These are phyloP conservation scores for Acanthochromis polyacanthus DNA, from an alignment of 2,113 vertebrate genomes.

Conservation along the genomic window DNA sequence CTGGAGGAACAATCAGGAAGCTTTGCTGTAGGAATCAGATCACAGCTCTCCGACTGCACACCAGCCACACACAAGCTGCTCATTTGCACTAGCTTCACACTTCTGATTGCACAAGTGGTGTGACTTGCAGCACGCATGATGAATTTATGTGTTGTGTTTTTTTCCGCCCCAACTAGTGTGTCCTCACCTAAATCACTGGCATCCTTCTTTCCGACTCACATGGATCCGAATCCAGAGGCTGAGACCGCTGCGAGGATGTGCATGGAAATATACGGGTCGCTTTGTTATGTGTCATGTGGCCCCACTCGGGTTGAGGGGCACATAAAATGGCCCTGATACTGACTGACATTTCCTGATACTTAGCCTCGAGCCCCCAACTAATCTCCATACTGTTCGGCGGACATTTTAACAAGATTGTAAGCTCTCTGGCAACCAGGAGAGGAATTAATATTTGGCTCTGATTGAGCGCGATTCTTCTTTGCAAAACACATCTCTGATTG, in stretches of 20 bases:
- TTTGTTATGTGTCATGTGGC: constrained; percentile 43
- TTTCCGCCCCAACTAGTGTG: background rate
- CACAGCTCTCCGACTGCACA: constrained; percentile 55
- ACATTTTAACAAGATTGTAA: constrained; percentile 59
- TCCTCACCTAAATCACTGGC: constrained; percentile 31
- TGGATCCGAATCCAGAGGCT: constrained; percentile 4
- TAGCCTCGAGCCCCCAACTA: constrained; percentile 27
- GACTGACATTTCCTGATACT: constrained; percentile 53
- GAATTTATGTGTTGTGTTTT: constrained; percentile 37
- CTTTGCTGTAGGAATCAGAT: constrained; percentile 52
- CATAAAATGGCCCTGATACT: background rate
- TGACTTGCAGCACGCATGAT: constrained; percentile 48
- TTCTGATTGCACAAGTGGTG: constrained; percentile 68
- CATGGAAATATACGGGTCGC: background rate
- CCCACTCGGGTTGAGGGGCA: constrained; percentile 16
- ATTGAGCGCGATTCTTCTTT: constrained; percentile 31
- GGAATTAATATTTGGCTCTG: constrained; percentile 26
- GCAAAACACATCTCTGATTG: constrained; percentile 12
- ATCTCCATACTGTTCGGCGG: constrained; percentile 44
- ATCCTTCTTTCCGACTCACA: background rate
- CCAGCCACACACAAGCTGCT: constrained; percentile 67
- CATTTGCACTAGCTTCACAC: constrained; percentile 75
- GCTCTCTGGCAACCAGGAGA: constrained; percentile 23
- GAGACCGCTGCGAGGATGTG: constrained; percentile 11
- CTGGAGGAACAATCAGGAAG: constrained; percentile 66